Evolutionary conservation across 2,113 vertebrate genomes (phyloP), one percentile per base, ranked within the genome.

Genomic region (Cygnus buccinator): DNA sequence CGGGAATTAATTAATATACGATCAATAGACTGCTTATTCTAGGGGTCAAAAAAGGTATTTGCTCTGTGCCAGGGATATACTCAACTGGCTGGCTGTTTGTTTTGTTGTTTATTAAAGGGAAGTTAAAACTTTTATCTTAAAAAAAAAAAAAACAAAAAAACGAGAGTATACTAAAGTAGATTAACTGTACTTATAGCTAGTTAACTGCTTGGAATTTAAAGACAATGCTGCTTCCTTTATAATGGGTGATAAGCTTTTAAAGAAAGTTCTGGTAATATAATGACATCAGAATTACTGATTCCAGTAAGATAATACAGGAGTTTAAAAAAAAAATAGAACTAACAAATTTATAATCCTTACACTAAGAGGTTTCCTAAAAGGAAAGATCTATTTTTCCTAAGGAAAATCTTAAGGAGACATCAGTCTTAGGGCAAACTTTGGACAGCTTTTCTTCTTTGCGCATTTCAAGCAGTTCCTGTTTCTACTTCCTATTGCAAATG

Each of bases 1-100:
- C 18, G 58, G 70, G 44, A 96, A 84, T 89, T 88, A 94, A 91
- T 93, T 84, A 77, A 72, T 92, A 61, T 28, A 44, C n/a, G 81
- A 44, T 96, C 90, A 90, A 92, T 90, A 89, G 33, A 33, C 48
- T 84, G 33, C 52, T 58, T 81, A 28, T 85, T 90, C 26, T 28
- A 72, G 80, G 66, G 86, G 76, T 52, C 0, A 0, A 78, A 81
- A 91, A 89, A 81, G 39, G 41, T 61, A 84, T 81, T 23, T 89
- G 39, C 58, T 67, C 39, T 82, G 39, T 87, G 73, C 39, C 74
- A 83, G 67, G 37, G 80, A 74, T 62, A 20, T 41, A 57, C 25
- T 61, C 84, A 35, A 62, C 28, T 73, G 13, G 15, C 35, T 92
- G 37, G 19, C 13, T 72, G n/a, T 41, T 31, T 72, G 28, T 28